These are phyloP conservation scores for Bathynomus jamesi DNA, from an alignment of 1,140 invertebrate genomes.

Conservation along the genomic window DNA sequence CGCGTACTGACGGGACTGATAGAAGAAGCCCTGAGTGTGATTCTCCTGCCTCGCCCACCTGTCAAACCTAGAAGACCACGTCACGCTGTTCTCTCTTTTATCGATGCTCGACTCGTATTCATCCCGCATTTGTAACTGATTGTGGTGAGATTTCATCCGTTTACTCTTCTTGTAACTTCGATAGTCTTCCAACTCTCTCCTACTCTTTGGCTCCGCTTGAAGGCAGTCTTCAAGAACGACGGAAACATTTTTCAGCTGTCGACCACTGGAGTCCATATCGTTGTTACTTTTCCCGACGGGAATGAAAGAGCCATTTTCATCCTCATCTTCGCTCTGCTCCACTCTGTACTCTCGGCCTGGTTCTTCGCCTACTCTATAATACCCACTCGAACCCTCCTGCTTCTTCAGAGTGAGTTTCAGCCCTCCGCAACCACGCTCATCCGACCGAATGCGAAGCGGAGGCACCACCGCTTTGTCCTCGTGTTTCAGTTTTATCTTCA, in stretches of 20 bases:
- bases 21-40: background rate
- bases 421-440: background rate
- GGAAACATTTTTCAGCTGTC: background rate
- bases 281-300: background rate
- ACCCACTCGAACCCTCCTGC: background rate
- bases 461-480: background rate
- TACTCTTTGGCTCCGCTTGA: background rate
- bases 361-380: background rate
- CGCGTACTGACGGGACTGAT: background rate
- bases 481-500: background rate
- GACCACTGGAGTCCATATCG: background rate
- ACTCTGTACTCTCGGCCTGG: background rate
- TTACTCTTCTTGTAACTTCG: background rate
- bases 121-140: background rate
- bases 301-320: background rate
- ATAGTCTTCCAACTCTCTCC: background rate
- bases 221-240: background rate
- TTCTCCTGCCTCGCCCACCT: background rate
- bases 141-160: background rate
- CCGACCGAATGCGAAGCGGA: background rate
- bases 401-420: background rate
- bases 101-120: background rate
- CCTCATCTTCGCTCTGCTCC: background rate
- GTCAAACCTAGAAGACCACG: background rate
- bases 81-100: background rate